These are phyloP conservation scores for Dasyornis broadbenti DNA, from an alignment of 2,113 vertebrate genomes.

Conservation along the genomic window DNA sequence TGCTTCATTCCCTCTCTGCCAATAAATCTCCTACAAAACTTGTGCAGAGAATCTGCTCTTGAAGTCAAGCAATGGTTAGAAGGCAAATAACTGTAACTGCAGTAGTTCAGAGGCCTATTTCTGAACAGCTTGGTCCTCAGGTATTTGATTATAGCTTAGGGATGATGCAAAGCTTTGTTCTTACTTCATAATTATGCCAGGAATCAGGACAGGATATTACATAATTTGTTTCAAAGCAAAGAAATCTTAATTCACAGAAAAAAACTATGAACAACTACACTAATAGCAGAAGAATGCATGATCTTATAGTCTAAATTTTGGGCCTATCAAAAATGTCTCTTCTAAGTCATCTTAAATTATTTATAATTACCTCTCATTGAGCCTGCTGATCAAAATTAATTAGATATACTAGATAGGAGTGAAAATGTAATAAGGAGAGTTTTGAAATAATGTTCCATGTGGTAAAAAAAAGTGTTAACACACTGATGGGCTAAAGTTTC, in stretches of 20 bases:
- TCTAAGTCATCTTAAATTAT: not conserved
- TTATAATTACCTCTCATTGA: not conserved
- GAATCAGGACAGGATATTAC: not conserved
- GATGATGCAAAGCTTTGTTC: rapidly evolving
- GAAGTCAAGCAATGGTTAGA: not conserved
- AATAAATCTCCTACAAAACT: not conserved
- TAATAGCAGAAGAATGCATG: not conserved
- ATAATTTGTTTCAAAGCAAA: not conserved
- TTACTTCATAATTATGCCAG: not conserved
- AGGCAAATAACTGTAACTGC: not conserved
- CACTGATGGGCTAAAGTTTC: not conserved
- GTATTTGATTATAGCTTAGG: not conserved
- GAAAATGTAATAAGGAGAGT: not conserved
- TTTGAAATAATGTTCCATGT: not conserved
- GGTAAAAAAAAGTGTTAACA: not conserved
- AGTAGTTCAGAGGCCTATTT: not conserved
- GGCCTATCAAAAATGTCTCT: not conserved
- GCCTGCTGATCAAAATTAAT: not conserved
- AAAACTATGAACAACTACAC: not conserved
- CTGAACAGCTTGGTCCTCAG: not conserved
- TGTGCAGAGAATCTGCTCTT: not conserved
- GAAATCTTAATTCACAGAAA: not conserved
- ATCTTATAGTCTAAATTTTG: not conserved
- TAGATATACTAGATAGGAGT: not conserved
- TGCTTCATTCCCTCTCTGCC: not conserved